These are phyloP conservation scores for Zalophus californianus DNA, from an alignment of 2,797 vertebrate genomes.

Conservation along the genomic window DNA sequence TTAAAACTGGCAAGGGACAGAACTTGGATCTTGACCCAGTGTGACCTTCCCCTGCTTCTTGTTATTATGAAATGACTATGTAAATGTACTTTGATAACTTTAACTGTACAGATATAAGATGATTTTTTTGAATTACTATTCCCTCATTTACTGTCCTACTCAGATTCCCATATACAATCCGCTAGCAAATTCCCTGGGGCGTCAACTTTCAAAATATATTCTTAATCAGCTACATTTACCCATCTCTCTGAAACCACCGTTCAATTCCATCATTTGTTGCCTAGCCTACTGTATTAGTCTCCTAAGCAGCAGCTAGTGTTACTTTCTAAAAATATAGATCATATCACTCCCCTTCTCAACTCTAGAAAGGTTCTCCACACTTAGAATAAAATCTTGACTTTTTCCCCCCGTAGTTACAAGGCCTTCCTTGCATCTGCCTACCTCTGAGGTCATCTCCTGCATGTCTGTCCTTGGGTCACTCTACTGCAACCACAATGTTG, in stretches of 20 bases:
- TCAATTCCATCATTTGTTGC: conserved; percentile 22
- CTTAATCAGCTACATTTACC: neutral
- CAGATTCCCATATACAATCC: neutral
- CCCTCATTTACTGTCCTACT: neutral
- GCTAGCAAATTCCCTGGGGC: conserved; percentile 27
- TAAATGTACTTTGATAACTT: neutral
- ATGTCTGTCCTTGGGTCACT: neutral
- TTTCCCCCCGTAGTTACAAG: rapidly evolving
- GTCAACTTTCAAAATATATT: neutral
- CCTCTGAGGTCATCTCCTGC: neutral
- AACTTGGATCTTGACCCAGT: conserved; percentile 48
- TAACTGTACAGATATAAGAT: neutral
- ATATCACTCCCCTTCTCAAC: conserved; percentile 16
- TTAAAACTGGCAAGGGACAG: conserved; percentile 41
- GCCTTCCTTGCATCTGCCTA: neutral
- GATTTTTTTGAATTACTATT: conserved; percentile 10
- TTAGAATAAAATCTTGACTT: neutral
- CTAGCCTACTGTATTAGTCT: neutral
- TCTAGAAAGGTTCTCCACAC: neutral
- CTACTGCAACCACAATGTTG: neutral
- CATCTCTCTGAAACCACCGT: neutral
- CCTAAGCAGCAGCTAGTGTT: neutral
- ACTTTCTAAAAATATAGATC: conserved; percentile 23
- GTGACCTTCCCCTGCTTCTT: neutral
- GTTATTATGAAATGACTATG: conserved; percentile 51